Conservation (phyloP, 2,888 invertebrate genomes). For the Gibbula magus region DNA sequence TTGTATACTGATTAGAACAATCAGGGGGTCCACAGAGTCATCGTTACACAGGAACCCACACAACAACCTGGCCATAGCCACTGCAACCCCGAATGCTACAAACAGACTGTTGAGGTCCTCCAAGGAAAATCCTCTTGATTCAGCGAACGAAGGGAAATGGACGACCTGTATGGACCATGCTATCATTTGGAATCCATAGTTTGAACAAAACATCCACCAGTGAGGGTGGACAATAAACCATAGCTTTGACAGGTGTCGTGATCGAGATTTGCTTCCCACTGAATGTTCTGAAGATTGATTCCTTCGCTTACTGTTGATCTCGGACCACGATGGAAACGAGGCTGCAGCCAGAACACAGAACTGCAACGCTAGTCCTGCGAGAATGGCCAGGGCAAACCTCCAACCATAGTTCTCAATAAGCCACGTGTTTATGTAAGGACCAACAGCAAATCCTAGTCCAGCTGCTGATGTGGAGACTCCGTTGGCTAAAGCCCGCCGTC, state of each 20-base stretch:
- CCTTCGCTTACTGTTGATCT: neutral
- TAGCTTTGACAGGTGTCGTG: too few relatives aligned
- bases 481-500: constrained; percentile 34
- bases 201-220: too few relatives aligned
- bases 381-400: neutral
- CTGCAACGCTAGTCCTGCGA: neutral
- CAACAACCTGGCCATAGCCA: neutral
- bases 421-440: constrained; percentile 33
- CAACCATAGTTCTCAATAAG: constrained; percentile 27
- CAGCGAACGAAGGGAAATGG: too few relatives aligned
- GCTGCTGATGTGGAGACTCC: constrained; percentile 34
- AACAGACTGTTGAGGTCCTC: neutral
- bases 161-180: too few relatives aligned
- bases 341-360: neutral
- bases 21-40: neutral
- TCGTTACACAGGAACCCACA: neutral
- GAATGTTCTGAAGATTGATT: neutral
- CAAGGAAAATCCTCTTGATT: too few relatives aligned
- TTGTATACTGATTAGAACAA: neutral
- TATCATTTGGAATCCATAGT: too few relatives aligned
- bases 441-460: constrained; percentile 25
- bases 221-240: too few relatives aligned
- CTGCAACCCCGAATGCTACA: neutral
- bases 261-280: too few relatives aligned
- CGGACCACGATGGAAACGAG: neutral